These are phyloP conservation scores for Eupithecia centaureata DNA, from an alignment of 2,888 invertebrate genomes.

Conservation along the genomic window DNA sequence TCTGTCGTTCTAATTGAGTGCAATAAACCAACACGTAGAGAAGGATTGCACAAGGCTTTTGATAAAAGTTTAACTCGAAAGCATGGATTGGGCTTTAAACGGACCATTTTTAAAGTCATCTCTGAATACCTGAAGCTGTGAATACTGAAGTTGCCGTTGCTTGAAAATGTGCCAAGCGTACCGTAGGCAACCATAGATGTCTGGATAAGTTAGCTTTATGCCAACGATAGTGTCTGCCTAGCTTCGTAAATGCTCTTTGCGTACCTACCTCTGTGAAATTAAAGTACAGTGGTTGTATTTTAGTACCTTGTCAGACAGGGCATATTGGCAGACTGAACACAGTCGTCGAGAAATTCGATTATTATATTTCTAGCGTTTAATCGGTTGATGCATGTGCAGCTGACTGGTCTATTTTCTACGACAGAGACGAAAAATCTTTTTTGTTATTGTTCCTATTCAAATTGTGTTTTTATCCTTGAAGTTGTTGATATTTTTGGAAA, in stretches of 20 bases:
- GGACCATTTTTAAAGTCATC: slow-evolving; percentile 28
- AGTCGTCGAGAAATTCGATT: neutral
- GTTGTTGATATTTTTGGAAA: no score
- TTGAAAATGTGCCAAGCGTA: slow-evolving; percentile 41
- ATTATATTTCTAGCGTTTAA: neutral
- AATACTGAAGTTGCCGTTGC: slow-evolving; percentile 20
- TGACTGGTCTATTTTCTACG: neutral
- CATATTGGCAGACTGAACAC: neutral
- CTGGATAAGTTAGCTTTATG: slow-evolving; percentile 37
- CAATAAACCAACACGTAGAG: neutral
- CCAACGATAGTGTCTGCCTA: slow-evolving; percentile 33
- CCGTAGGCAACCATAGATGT: slow-evolving; percentile 29
- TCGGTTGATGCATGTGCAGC: neutral
- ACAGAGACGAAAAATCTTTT: neutral
- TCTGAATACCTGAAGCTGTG: slow-evolving; percentile 23
- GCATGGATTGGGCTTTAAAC: slow-evolving; percentile 3
- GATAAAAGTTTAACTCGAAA: neutral
- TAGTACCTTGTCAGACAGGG: neutral
- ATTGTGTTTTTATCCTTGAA: no score
- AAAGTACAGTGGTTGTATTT: neutral
- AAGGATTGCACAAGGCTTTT: neutral
- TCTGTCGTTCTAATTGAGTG: neutral
- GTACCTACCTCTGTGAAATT: neutral
- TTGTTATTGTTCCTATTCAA: no score
- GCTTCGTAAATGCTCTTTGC: slow-evolving; percentile 25